Evolutionary conservation across 2,113 vertebrate genomes (phyloP).

Genomic region (Monarcha castaneiventris): DNA sequence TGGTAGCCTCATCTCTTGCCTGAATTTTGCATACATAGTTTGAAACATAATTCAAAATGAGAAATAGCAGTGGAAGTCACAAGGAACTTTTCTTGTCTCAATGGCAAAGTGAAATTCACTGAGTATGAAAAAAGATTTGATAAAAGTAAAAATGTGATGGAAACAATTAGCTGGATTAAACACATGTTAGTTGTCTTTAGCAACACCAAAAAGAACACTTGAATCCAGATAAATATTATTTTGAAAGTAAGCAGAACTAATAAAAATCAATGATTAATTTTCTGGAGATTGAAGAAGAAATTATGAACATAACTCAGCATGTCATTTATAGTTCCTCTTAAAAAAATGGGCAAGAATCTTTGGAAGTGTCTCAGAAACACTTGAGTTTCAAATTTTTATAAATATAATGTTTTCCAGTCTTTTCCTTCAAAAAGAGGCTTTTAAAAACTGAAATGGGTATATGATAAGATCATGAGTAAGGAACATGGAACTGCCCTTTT

Average conservation of each 20-base stretch:
- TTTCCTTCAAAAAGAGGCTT: neutral
- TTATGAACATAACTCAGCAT: neutral
- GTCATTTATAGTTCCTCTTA: neutral
- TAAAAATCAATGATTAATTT: neutral
- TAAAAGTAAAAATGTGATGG: neutral
- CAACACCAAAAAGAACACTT: neutral
- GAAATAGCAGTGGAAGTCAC: neutral
- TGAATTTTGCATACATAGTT: neutral
- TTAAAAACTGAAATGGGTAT: neutral
- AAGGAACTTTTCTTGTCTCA: neutral
- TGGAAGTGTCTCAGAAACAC: neutral
- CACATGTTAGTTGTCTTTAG: neutral
- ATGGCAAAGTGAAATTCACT: neutral
- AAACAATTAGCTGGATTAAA: neutral
- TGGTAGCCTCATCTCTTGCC: neutral
- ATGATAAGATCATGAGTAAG: neutral
- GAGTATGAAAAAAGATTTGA: neutral
- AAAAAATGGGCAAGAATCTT: neutral
- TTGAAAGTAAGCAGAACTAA: neutral
- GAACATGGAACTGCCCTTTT: neutral
- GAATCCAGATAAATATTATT: neutral
- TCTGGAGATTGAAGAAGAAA: neutral
- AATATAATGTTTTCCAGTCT: neutral
- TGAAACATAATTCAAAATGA: neutral
- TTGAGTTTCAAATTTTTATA: neutral